A percentile compares a stretch with the other conserved stretches of the same genome.
Conservation (phyloP, 2,888 invertebrate species). For the Neria commutata region DNA sequence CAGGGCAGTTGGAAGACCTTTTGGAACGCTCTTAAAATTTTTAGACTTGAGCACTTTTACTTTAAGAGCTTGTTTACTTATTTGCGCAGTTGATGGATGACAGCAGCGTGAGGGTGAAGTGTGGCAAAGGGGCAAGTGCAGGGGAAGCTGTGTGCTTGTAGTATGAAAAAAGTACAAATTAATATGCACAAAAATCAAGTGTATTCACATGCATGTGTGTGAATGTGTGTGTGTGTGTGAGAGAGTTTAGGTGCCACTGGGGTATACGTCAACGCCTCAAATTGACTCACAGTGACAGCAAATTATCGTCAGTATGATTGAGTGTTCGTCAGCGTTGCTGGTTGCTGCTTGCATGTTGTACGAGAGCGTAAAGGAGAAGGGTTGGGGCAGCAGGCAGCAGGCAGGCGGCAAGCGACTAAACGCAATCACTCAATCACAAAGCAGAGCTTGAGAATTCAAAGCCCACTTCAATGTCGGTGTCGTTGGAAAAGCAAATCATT, state of each 20-base stretch:
- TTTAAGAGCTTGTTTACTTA: too few species aligned
- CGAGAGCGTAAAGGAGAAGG: background rate
- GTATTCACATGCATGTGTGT: background rate
- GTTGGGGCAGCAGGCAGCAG: background rate
- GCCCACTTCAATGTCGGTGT: background rate
- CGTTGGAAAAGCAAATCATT: background rate
- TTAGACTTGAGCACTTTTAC: too few species aligned
- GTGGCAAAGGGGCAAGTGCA: too few species aligned
- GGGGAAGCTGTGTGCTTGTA: too few species aligned
- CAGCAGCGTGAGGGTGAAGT: too few species aligned
- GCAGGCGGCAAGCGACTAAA: background rate
- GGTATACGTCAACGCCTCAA: background rate
- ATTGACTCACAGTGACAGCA: slow-evolving; percentile 1
- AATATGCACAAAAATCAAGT: too few species aligned
- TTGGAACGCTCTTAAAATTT: too few species aligned
- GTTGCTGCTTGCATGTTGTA: background rate
- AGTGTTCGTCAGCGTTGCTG: background rate
- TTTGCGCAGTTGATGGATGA: too few species aligned
- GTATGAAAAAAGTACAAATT: too few species aligned
- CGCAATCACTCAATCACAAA: slow-evolving; percentile 1
- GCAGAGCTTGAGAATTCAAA: background rate
- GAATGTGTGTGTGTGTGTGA: background rate
- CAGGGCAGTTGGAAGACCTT: too few species aligned
- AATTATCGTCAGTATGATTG: too few species aligned
- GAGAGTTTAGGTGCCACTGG: background rate